A percentile compares a stretch with the other conserved stretches of the same genome.
These are phyloP conservation scores for Steinernema scapterisci DNA, from an alignment of 2,888 invertebrate species.

Conservation along the genomic window DNA sequence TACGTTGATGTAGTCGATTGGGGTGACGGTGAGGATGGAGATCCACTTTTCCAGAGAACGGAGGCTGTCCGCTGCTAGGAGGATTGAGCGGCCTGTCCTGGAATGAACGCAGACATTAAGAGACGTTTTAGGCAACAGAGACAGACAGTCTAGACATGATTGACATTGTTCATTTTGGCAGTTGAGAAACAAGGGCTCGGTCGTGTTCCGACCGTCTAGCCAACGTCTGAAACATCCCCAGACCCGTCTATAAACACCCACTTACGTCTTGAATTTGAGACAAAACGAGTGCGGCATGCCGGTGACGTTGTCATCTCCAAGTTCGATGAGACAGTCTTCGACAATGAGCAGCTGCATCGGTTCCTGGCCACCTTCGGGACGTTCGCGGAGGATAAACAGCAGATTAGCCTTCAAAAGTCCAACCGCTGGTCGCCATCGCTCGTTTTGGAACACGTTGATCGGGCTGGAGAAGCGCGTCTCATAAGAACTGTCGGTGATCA, in stretches of 20 bases:
- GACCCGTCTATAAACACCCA: no score
- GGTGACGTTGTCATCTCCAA: slow-evolving; percentile 64
- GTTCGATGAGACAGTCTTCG: slow-evolving; percentile 65
- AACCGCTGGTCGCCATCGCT: slow-evolving; percentile 57
- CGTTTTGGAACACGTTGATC: slow-evolving; percentile 46
- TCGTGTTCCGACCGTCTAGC: no score
- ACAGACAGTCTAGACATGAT: no score
- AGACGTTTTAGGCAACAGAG: slow-evolving; percentile 36
- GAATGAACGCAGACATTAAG: slow-evolving; percentile 37
- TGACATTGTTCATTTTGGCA: no score
- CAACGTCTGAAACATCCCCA: no score
- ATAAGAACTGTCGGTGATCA: slow-evolving; percentile 44
- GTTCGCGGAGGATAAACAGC: slow-evolving; percentile 60
- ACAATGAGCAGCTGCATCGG: slow-evolving; percentile 62
- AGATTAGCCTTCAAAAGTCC: slow-evolving; percentile 65
- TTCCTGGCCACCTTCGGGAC: slow-evolving; percentile 44
- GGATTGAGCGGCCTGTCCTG: slow-evolving; percentile 55
- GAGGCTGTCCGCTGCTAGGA: slow-evolving; percentile 59
- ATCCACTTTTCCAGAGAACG: slow-evolving; percentile 63
- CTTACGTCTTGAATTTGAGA: slow-evolving; percentile 65
- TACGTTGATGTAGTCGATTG: slow-evolving; percentile 63
- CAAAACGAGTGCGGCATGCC: slow-evolving; percentile 64
- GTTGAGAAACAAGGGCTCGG: no score
- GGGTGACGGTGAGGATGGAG: slow-evolving; percentile 60
- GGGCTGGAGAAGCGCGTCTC: slow-evolving; percentile 35